Evolutionary conservation across 2,113 vertebrate species (phyloP).

Genomic region (Campylomormyrus tamandua): DNA sequence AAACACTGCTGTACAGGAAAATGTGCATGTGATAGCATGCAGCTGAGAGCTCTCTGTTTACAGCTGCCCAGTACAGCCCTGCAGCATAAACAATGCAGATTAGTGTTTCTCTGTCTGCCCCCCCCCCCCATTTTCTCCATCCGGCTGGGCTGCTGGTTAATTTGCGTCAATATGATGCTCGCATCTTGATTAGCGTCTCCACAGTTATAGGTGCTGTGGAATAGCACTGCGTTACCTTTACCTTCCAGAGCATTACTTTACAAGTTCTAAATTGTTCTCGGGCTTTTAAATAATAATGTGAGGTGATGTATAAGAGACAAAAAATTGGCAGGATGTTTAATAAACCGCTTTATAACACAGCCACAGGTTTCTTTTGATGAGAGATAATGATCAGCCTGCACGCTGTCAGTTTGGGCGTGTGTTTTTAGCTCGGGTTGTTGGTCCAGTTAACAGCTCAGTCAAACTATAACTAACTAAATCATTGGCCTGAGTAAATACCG

Average conservation of each 20-base stretch:
- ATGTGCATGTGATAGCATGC: background rate
- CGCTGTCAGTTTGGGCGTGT: too few relatives aligned
- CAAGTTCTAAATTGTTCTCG: background rate
- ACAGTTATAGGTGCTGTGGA: background rate
- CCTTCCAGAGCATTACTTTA: background rate
- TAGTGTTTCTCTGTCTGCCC: background rate
- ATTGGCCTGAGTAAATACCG: too few relatives aligned
- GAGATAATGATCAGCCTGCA: background rate
- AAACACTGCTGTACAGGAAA: background rate
- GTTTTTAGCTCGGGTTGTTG: too few relatives aligned
- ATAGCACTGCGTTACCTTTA: background rate
- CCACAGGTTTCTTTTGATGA: background rate
- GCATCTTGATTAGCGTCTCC: background rate
- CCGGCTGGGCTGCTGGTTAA: background rate
- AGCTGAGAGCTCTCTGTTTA: background rate
- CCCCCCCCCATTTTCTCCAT: background rate
- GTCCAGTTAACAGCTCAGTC: background rate
- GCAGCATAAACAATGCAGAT: background rate
- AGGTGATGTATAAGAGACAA: background rate
- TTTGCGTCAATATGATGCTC: background rate
- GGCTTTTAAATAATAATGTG: background rate
- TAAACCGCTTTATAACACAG: background rate
- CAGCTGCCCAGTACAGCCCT: background rate
- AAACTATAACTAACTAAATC: background rate
- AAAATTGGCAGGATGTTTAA: background rate